Evolutionary conservation across 2,888 invertebrate species (phyloP).

Genomic region (Siphonodentalium dalli): DNA sequence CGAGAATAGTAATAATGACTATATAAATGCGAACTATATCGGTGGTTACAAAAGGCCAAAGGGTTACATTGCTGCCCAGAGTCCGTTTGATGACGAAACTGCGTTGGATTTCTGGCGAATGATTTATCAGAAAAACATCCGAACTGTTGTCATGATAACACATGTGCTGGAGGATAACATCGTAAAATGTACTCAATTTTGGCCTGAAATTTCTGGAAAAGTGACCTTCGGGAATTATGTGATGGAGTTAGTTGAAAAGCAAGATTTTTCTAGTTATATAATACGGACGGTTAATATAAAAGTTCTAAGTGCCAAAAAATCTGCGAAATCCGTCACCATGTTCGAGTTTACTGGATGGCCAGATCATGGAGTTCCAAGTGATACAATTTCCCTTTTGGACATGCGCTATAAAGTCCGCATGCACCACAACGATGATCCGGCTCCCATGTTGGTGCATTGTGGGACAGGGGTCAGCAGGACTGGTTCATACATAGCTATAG

Average conservation of each 20-base stretch:
- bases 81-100: conserved; percentile 64
- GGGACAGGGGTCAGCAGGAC: conserved; percentile 63
- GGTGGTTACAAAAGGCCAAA: conserved; percentile 64
- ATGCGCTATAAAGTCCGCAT: conserved; percentile 44
- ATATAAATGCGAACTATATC: conserved; percentile 57
- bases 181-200: conserved; percentile 90
- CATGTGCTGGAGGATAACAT: conserved; percentile 66
- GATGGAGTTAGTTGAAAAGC: conserved; percentile 86
- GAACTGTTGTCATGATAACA: conserved; percentile 67
- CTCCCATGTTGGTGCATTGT: conserved; percentile 61
- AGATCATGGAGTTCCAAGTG: conserved; percentile 56
- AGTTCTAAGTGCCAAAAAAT: conserved; percentile 21
- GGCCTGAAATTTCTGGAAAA: conserved; percentile 76
- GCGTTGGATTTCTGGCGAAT: conserved; percentile 68
- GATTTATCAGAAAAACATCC: conserved; percentile 66
- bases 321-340: conserved; percentile 34
- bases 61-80: conserved; percentile 68
- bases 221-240: conserved; percentile 84
- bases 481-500: conserved; percentile 61
- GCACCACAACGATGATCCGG: conserved; percentile 31
- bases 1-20: conserved; percentile 39
- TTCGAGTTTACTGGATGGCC: conserved; percentile 63
- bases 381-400: conserved; percentile 59
- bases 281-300: conserved; percentile 47
- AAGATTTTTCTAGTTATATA: conserved; percentile 91